phyloP scores from a whole-genome alignment of 2,797 vertebrate genomes.

The Sebastes alutus region DNA sequence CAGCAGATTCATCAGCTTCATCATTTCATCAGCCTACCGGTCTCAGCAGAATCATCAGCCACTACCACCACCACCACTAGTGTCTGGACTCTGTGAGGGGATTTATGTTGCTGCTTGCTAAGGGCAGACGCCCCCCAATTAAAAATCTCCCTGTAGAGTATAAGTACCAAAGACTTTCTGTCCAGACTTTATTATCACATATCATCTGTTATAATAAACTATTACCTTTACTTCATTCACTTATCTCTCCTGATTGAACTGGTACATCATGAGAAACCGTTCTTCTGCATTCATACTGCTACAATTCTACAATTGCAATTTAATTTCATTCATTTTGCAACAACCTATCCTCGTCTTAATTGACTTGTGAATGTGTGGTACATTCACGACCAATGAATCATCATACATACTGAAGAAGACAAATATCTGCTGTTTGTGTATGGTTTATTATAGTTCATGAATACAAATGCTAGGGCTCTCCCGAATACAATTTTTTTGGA shows the following conservation, averaged over 20 bases:
- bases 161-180: background rate
- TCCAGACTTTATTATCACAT: background rate
- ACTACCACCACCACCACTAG: background rate
- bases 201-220: background rate
- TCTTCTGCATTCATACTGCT: constrained; percentile 7
- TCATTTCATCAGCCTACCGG: background rate
- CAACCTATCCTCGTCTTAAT: background rate
- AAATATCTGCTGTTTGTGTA: background rate
- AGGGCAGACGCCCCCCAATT: background rate
- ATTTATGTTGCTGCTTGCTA: background rate
- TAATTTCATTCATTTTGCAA: background rate
- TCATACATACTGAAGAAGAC: background rate
- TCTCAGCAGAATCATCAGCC: background rate
- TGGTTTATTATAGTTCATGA: background rate
- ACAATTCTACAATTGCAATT: background rate
- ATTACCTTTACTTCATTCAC: background rate
- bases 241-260: background rate
- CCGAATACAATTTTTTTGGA: no score
- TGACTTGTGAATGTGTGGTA: background rate
- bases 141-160: background rate
- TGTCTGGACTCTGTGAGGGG: background rate
- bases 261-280: constrained; percentile 14
- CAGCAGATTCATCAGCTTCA: background rate
- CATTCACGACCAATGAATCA: background rate
- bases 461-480: background rate